phyloP scores from a whole-genome alignment of 2,113 vertebrate genomes.

The Tetraodon nigroviridis region DNA sequence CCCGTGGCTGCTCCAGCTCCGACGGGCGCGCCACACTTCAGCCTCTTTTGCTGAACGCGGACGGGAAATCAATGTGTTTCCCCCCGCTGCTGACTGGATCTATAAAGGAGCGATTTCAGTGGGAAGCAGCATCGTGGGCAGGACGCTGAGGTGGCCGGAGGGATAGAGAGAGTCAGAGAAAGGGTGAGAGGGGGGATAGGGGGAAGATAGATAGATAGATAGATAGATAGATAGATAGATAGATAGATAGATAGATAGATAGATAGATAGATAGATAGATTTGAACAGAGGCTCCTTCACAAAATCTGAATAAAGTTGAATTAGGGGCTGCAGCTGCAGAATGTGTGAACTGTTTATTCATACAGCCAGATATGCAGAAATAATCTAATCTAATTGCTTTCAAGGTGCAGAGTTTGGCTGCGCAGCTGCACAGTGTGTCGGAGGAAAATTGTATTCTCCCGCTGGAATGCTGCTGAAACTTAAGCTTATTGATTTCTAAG shows the following conservation, averaged over 20 bases:
- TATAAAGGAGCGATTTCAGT: slow-evolving; percentile 60
- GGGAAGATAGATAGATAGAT: neutral
- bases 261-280: slow-evolving; percentile 23
- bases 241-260: slow-evolving; percentile 1
- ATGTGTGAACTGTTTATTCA: slow-evolving; percentile 55
- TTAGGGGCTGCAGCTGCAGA: slow-evolving; percentile 40
- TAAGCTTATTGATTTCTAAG: slow-evolving; percentile 17
- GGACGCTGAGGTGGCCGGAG: slow-evolving; percentile 25
- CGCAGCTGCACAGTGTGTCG: neutral
- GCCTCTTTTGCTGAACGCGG: slow-evolving; percentile 42
- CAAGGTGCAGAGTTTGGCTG: slow-evolving; percentile 27
- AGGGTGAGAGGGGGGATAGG: neutral
- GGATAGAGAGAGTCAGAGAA: neutral
- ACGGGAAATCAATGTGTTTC: slow-evolving; percentile 73
- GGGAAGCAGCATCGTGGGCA: slow-evolving; percentile 60
- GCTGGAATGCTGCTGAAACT: neutral
- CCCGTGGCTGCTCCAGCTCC: slow-evolving; percentile 34
- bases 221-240: slow-evolving; percentile 11
- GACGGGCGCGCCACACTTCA: slow-evolving; percentile 46
- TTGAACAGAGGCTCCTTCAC: slow-evolving; percentile 46
- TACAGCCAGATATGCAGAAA: slow-evolving; percentile 37
- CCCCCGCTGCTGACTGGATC: slow-evolving; percentile 69
- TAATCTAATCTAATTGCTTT: slow-evolving; percentile 39
- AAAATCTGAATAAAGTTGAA: slow-evolving; percentile 57
- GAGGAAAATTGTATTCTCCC: slow-evolving; percentile 4